phyloP scores from a whole-genome alignment of 2,797 vertebrate genomes.

The Sebastes melanostomus region DNA sequence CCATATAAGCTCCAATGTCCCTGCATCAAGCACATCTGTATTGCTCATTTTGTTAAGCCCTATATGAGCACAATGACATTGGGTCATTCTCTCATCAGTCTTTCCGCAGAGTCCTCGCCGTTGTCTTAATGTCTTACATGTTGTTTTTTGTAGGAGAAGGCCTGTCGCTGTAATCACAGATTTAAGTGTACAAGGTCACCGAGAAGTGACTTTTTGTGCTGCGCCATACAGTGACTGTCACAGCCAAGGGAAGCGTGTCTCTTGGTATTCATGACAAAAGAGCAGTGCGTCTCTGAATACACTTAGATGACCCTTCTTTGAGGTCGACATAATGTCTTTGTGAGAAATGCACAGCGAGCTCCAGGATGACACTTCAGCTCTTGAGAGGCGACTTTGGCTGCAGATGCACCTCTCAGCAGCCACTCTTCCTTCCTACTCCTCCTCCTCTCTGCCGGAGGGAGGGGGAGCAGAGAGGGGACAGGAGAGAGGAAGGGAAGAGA shows the following conservation, averaged over 20 bases:
- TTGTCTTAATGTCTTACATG: constrained; percentile 6
- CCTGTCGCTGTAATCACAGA: constrained; percentile 15
- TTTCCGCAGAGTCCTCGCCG: neutral
- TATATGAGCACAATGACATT: neutral
- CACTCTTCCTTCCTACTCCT: constrained; percentile 29
- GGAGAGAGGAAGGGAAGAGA: neutral
- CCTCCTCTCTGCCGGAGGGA: constrained; percentile 3
- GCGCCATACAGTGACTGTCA: constrained; percentile 26
- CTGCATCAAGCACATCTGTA: neutral
- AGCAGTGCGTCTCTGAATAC: constrained; percentile 1
- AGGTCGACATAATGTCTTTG: constrained; percentile 52
- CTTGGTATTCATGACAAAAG: constrained; percentile 19
- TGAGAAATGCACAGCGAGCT: constrained; percentile 44
- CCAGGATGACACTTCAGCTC: constrained; percentile 45
- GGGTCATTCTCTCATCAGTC: neutral
- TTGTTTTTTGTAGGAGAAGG: constrained; percentile 23
- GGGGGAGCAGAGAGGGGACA: neutral
- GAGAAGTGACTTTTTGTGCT: constrained; percentile 27
- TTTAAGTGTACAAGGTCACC: constrained; percentile 25
- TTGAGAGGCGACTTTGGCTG: constrained; percentile 50
- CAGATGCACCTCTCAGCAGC: constrained; percentile 58
- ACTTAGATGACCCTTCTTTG: constrained; percentile 40
- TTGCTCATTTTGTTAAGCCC: neutral
- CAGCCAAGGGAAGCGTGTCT: constrained; percentile 2
- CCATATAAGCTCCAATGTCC: neutral